Evolutionary conservation across 2,113 vertebrate genomes (phyloP).

Genomic region (Gopherus evgoodei): DNA sequence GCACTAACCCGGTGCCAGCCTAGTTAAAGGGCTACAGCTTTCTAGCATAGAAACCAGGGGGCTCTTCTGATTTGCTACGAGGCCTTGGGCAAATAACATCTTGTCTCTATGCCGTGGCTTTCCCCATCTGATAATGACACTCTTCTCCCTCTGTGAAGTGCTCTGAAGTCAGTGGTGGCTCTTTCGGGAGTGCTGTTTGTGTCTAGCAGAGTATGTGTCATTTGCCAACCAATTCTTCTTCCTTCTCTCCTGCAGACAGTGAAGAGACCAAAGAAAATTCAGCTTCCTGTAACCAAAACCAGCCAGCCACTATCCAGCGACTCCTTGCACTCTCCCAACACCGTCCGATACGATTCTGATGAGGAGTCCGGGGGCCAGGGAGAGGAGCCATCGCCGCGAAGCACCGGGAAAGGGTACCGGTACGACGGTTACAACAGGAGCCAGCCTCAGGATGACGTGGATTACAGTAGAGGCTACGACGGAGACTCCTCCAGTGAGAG

Average conservation of each 20-base stretch:
- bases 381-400: not conserved
- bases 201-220: not conserved
- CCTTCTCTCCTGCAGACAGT: conserved; percentile 81
- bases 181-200: not conserved
- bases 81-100: not conserved
- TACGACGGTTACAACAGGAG: not conserved
- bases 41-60: too few species aligned
- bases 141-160: not conserved
- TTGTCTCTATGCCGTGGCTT: not conserved
- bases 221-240: not conserved
- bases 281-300: conserved; percentile 77
- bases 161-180: rapidly evolving
- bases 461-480: conserved; percentile 81
- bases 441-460: conserved; percentile 35
- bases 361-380: not conserved
- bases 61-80: not conserved
- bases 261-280: conserved; percentile 88
- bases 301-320: conserved; percentile 61
- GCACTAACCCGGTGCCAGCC: not conserved
- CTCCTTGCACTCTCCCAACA: conserved; percentile 66
- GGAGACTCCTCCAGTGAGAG: conserved; percentile 84
- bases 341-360: not conserved
- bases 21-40: not conserved
- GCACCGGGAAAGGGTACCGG: not conserved
- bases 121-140: not conserved